Percentiles rank a stretch among this genome's conserved stretches.
Conservation (phyloP, 2,113 vertebrate genomes). For the Semicossyphus pulcher region DNA sequence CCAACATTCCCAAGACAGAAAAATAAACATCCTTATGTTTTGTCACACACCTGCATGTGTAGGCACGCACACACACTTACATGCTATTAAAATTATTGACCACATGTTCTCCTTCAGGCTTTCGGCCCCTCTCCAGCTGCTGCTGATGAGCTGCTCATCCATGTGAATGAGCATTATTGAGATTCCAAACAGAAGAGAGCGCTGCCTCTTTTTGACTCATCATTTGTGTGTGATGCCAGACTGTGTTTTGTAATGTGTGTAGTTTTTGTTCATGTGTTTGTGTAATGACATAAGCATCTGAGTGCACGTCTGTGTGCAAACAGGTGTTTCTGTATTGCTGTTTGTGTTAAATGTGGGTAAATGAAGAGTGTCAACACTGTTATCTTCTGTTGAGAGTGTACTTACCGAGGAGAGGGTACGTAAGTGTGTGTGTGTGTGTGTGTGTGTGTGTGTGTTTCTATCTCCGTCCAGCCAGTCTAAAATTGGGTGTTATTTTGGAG, state of each 20-base stretch:
- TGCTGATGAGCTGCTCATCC: slow-evolving; percentile 2
- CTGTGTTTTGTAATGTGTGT: neutral
- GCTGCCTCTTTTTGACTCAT: neutral
- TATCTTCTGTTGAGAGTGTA: neutral
- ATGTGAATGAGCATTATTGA: slow-evolving; percentile 24
- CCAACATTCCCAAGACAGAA: slow-evolving; percentile 24
- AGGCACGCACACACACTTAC: neutral
- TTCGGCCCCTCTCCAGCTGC: slow-evolving; percentile 10
- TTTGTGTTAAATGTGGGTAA: slow-evolving; percentile 6
- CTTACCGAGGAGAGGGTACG: neutral
- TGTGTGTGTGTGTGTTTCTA: slow-evolving; percentile 33
- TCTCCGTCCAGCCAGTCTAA: slow-evolving; percentile 34
- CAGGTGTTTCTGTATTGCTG: slow-evolving; percentile 31
- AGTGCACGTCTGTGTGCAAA: slow-evolving; percentile 16
- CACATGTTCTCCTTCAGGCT: slow-evolving; percentile 9
- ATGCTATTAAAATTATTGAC: slow-evolving; percentile 31
- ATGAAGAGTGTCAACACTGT: slow-evolving; percentile 12
- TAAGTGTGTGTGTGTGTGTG: slow-evolving; percentile 1
- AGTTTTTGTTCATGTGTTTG: neutral
- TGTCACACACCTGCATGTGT: slow-evolving; percentile 18
- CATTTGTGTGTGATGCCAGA: neutral
- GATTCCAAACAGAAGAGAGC: slow-evolving; percentile 25
- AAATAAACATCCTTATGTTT: slow-evolving; percentile 35
- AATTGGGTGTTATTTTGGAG: slow-evolving; percentile 60
- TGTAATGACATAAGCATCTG: neutral